Percentiles rank a stretch among this genome's conserved stretches.
These are phyloP conservation scores for Drosophila percnosoma DNA, from an alignment of 2,888 invertebrate genomes.

Conservation along the genomic window DNA sequence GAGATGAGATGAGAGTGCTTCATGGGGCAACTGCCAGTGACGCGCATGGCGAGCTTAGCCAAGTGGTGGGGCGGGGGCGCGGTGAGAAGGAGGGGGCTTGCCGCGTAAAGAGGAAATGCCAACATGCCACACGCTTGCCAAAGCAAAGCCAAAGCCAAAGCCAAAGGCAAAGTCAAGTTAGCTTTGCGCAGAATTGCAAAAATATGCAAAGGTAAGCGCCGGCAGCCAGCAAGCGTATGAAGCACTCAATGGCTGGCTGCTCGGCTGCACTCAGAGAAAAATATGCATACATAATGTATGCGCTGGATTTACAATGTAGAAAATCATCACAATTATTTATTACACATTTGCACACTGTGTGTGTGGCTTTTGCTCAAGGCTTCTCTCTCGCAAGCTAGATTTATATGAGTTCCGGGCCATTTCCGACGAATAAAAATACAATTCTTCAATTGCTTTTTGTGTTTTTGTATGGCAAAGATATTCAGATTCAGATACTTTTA, in stretches of 20 bases:
- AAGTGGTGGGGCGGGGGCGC: background rate
- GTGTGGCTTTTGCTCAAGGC: background rate
- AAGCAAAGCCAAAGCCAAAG: slow-evolving; percentile 38
- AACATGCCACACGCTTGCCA: slow-evolving; percentile 54
- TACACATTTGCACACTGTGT: background rate
- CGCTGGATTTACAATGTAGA: background rate
- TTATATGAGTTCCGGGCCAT: background rate
- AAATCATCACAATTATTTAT: slow-evolving; percentile 3
- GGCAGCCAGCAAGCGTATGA: slow-evolving; percentile 19
- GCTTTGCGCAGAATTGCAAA: slow-evolving; percentile 81
- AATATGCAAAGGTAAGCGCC: slow-evolving; percentile 80
- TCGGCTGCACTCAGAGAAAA: slow-evolving; percentile 2
- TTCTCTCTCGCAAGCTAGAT: background rate
- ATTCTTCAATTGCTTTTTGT: background rate
- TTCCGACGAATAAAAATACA: background rate
- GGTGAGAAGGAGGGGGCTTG: background rate
- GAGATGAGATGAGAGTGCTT: slow-evolving; percentile 1
- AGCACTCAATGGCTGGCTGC: slow-evolving; percentile 31
- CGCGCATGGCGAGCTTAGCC: background rate
- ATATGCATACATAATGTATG: background rate
- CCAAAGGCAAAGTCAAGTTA: slow-evolving; percentile 64
- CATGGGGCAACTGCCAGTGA: slow-evolving; percentile 8
- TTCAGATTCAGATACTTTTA: no score
- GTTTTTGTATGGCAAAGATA: no score
- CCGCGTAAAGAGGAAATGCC: slow-evolving; percentile 47